These are phyloP conservation scores for Cerastis rubricosa DNA, from an alignment of 2,888 invertebrate species.

Conservation along the genomic window DNA sequence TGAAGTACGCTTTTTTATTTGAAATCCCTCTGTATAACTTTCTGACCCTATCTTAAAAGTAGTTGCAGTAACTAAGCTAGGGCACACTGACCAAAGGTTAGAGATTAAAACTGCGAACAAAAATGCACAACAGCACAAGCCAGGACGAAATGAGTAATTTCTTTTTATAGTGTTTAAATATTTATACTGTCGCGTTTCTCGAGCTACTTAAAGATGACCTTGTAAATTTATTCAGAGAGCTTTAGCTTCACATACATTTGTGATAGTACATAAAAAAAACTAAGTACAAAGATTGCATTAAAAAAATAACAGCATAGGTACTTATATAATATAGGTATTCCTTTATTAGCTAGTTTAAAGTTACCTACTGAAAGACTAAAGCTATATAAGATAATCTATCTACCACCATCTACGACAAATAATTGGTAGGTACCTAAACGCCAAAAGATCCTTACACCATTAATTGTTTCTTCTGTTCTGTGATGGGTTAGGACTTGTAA, in stretches of 20 bases:
- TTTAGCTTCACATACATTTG: neutral
- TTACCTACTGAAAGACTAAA: no score
- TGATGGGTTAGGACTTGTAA: neutral
- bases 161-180: neutral
- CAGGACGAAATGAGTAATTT: neutral
- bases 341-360: no score
- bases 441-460: neutral
- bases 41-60: neutral
- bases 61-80: neutral
- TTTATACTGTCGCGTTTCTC: neutral
- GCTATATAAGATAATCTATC: no score
- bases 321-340: no score
- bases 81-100: neutral
- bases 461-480: neutral
- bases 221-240: neutral
- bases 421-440: no score
- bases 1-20: constrained; percentile 5
- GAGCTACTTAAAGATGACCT: neutral
- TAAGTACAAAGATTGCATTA: no score
- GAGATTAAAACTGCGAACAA: neutral
- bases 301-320: no score
- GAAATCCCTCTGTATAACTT: neutral
- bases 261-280: no score
- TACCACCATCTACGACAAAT: no score
- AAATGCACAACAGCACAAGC: neutral